Percentiles rank a stretch among this genome's conserved stretches.
Conservation (phyloP, 35 echinoderm and acorn worm genomes). For the Stichopus chloronotus region DNA sequence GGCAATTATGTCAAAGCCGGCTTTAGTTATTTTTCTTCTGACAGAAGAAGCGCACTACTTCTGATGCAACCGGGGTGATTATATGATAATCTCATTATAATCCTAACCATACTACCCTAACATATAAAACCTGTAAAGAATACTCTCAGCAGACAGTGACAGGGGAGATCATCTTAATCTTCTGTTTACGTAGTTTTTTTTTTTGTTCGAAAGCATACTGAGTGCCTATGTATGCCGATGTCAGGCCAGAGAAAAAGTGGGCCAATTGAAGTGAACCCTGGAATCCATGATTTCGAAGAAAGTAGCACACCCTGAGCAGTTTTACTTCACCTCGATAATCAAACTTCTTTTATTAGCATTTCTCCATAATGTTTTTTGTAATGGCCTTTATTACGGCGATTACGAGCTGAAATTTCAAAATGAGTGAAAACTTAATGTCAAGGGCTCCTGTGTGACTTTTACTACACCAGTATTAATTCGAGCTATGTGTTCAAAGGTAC, state of each 20-base stretch:
- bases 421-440: conserved; percentile 8
- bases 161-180: background rate
- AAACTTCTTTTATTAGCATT: background rate
- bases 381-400: conserved; percentile 9
- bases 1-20: too few species aligned
- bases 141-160: background rate
- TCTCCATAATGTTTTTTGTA: background rate
- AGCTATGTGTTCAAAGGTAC: conserved; percentile 2
- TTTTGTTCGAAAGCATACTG: too few species aligned
- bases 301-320: background rate
- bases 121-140: background rate
- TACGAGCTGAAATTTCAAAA: conserved; percentile 18
- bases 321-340: background rate
- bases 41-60: too few species aligned
- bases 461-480: background rate
- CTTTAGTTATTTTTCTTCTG: too few species aligned
- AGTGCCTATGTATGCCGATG: background rate
- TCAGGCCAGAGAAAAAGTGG: background rate
- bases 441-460: conserved; percentile 28
- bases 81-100: background rate
- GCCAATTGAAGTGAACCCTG: background rate
- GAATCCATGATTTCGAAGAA: background rate
- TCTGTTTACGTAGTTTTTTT: background rate
- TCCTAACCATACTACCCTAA: background rate
- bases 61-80: too few species aligned